These are phyloP conservation scores for Carterocephalus palaemon DNA, from an alignment of 2,888 invertebrate genomes.

Conservation along the genomic window DNA sequence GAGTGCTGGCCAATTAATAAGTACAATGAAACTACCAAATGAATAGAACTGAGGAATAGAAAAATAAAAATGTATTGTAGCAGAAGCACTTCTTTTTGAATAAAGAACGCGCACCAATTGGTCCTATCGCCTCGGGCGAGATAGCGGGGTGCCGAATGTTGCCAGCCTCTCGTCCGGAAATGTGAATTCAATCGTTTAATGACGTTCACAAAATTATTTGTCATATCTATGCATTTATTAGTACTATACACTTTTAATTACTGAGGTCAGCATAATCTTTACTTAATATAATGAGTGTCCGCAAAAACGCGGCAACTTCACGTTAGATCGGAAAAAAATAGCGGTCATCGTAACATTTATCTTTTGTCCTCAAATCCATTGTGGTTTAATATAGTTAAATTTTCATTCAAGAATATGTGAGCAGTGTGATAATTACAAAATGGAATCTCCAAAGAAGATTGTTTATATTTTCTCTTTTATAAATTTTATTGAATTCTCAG, in stretches of 20 bases:
- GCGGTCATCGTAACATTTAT: not conserved
- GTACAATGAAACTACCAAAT: slow-evolving; percentile 50
- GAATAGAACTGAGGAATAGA: no score
- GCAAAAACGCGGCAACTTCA: not conserved
- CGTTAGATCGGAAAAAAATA: not conserved
- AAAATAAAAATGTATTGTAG: slow-evolving; percentile 55
- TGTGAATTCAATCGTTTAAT: slow-evolving; percentile 67
- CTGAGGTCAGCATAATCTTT: no score
- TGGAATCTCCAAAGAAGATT: slow-evolving; percentile 7
- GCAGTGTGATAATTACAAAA: slow-evolving; percentile 16
- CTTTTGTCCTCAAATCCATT: not conserved
- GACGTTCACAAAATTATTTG: slow-evolving; percentile 38
- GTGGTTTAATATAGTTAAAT: slow-evolving; percentile 1
- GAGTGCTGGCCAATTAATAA: slow-evolving; percentile 52
- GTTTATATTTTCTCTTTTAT: slow-evolving; percentile 5
- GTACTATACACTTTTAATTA: no score
- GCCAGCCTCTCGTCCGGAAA: slow-evolving; percentile 65
- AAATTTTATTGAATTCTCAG: slow-evolving; percentile 13
- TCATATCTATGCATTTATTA: slow-evolving; percentile 9
- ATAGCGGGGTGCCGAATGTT: slow-evolving; percentile 71
- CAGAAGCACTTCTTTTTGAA: slow-evolving; percentile 57
- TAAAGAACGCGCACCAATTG: slow-evolving; percentile 66
- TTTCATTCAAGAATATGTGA: slow-evolving; percentile 4
- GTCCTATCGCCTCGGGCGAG: slow-evolving; percentile 66
- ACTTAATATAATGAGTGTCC: not conserved